phyloP scores from a whole-genome alignment of 2,797 vertebrate genomes.

The Buceros bicornis region DNA sequence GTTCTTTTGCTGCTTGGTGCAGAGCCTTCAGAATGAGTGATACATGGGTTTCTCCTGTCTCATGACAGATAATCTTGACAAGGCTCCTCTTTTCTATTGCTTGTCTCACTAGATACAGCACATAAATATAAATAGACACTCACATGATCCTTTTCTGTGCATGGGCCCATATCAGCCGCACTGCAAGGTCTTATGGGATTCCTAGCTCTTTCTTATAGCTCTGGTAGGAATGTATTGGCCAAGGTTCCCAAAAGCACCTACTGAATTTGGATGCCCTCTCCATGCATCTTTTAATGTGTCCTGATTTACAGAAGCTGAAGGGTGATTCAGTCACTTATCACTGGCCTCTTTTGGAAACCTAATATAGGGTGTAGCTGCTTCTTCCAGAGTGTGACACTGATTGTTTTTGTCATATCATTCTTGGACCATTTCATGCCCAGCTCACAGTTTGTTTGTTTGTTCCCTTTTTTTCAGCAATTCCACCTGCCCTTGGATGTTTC shows the following conservation, averaged over 20 bases:
- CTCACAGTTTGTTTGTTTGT: background rate
- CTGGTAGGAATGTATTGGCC: background rate
- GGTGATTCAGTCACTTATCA: background rate
- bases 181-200: background rate
- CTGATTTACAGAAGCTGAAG: conserved; percentile 7
- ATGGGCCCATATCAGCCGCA: background rate
- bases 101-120: conserved; percentile 42
- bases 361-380: background rate
- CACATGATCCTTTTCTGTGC: background rate
- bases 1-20: conserved; percentile 73
- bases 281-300: background rate
- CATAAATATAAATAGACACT: conserved; percentile 12
- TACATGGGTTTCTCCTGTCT: conserved; percentile 69
- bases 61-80: conserved; percentile 71
- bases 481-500: background rate
- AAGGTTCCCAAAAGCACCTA: background rate
- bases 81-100: conserved; percentile 62
- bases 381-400: background rate
- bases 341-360: background rate
- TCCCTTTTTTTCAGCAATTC: background rate
- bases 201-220: background rate
- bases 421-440: background rate
- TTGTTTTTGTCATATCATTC: background rate
- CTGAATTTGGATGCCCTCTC: background rate
- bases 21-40: conserved; percentile 77